A percentile compares a stretch with the other conserved stretches of the same genome.
These are phyloP conservation scores for Falco cherrug DNA, from an alignment of 2,797 vertebrate genomes.

Conservation along the genomic window DNA sequence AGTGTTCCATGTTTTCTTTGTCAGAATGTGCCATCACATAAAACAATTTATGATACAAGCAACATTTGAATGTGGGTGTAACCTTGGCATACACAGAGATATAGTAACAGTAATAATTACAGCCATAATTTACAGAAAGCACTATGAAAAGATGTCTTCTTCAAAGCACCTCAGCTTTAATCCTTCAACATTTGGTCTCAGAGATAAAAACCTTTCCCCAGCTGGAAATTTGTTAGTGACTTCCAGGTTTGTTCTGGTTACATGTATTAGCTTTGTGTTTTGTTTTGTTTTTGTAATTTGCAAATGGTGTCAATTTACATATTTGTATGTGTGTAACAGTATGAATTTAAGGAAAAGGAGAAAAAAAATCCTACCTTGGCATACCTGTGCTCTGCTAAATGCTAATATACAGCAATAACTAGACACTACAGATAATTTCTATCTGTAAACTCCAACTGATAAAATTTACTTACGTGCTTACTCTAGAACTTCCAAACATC, in stretches of 20 bases:
- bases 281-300: not conserved
- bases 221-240: not conserved
- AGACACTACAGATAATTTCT: not conserved
- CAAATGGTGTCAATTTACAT: not conserved
- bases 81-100: not conserved
- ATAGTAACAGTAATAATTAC: not conserved
- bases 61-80: not conserved
- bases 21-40: not conserved
- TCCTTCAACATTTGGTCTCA: not conserved
- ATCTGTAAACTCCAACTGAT: not conserved
- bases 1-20: not conserved
- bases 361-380: not conserved
- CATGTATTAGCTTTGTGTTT: not conserved
- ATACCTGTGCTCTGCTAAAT: not conserved
- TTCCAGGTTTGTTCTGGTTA: not conserved
- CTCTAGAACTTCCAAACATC: not conserved
- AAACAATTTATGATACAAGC: not conserved
- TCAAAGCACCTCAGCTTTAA: not conserved
- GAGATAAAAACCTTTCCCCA: not conserved
- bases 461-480: not conserved
- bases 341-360: not conserved
- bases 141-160: not conserved
- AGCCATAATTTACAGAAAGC: not conserved
- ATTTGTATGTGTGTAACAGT: not conserved
- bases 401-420: not conserved